Conservation (phyloP, 2,113 vertebrate species). For the Sinocyclocheilus anshuiensis region DNA sequence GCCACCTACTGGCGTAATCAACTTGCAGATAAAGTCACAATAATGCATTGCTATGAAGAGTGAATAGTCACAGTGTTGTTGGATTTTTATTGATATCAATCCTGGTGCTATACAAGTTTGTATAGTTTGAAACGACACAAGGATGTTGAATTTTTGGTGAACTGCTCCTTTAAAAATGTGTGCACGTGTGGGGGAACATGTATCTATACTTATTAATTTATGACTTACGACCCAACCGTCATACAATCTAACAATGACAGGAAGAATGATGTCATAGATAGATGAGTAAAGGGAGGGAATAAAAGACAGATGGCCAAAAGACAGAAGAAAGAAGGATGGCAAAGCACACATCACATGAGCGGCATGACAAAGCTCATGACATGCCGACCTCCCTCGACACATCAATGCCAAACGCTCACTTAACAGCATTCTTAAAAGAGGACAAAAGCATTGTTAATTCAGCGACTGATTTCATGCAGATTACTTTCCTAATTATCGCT, state of each 20-base stretch:
- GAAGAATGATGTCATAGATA: conserved; percentile 9
- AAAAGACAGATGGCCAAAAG: conserved; percentile 10
- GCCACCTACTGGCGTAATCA: neutral
- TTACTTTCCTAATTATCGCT: conserved; percentile 72
- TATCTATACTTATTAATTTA: conserved; percentile 13
- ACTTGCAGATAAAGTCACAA: neutral
- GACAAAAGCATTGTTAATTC: conserved; percentile 61
- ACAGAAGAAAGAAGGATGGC: neutral
- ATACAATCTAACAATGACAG: conserved; percentile 8
- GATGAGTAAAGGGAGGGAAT: conserved; percentile 20
- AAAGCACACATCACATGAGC: conserved; percentile 3
- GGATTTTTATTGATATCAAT: neutral
- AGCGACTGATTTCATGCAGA: conserved; percentile 56
- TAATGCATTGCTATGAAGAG: neutral
- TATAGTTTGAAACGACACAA: neutral
- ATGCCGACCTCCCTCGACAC: conserved; percentile 22
- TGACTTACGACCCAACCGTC: neutral
- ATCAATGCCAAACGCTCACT: conserved; percentile 25
- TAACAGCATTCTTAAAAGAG: conserved; percentile 27
- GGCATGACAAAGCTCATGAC: conserved; percentile 24
- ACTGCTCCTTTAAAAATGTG: neutral
- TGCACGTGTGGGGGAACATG: neutral
- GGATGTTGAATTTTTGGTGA: neutral
- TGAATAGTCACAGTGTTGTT: neutral
- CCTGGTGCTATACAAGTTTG: neutral